phyloP scores from a whole-genome alignment of 2,888 invertebrate genomes.

The Cistogaster globosa region DNA sequence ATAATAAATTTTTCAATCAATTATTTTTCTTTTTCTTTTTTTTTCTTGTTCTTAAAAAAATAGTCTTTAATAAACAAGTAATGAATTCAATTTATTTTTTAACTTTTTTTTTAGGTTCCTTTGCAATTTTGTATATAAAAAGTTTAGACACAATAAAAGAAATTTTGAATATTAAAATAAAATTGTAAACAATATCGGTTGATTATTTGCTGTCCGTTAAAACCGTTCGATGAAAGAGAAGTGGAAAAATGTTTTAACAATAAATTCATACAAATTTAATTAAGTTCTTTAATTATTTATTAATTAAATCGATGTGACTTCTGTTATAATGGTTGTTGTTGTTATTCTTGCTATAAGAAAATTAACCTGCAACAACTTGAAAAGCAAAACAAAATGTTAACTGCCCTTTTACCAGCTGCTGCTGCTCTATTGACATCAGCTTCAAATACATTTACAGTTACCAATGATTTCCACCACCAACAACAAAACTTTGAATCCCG shows the following conservation, averaged over 20 bases:
- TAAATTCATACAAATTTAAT: constrained; percentile 41
- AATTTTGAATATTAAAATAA: neutral
- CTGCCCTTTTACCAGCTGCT: constrained; percentile 45
- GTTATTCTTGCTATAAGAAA: neutral
- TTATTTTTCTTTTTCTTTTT: no score
- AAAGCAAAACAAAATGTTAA: constrained; percentile 37
- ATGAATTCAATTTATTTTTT: neutral
- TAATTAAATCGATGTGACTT: constrained; percentile 21
- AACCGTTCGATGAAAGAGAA: neutral
- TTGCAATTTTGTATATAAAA: neutral
- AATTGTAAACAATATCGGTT: constrained; percentile 53
- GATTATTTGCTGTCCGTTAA: constrained; percentile 15
- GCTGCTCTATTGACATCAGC: constrained; percentile 28
- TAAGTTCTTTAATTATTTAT: constrained; percentile 29
- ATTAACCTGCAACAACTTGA: constrained; percentile 2
- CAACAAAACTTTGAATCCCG: neutral
- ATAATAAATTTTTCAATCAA: no score
- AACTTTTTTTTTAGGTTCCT: constrained; percentile 19
- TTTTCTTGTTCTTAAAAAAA: no score
- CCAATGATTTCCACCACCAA: neutral
- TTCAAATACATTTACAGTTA: constrained; percentile 8
- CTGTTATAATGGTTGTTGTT: constrained; percentile 10
- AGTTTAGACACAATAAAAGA: neutral
- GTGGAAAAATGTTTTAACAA: neutral
- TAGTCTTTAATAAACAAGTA: neutral